Base-by-base conservation (phyloP, 2,888 invertebrate species). In the Drosophila planitibia region DNA sequence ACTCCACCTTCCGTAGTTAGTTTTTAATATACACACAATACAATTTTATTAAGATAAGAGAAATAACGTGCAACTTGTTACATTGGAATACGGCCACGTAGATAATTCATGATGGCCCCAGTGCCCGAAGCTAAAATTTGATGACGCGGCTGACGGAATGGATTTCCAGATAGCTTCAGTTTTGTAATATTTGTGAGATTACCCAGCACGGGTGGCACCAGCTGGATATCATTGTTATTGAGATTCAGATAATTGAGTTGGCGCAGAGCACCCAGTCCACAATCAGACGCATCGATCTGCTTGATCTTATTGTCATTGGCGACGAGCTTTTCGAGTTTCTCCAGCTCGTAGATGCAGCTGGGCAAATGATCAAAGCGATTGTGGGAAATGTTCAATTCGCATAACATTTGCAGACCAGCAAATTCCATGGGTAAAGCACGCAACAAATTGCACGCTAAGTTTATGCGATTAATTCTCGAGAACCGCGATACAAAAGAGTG, bases 141-240 rank as follows among this genome's bases (percentile, higher is more conserved):
- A 93, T 98, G 97, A 2, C 98, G 95, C 12, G 98, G 98, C 91
- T 97, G 97, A 52, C 97, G 95, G 93, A 98, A 98, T 67, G 96
- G 95, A 93, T 98, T 98, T 53, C 98, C 98, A 93, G 95, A 96
- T 65, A 98, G 93, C 88, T 96, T 96, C 82, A 98, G 92, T 19
- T 95, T 95, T 85, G 96, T 95, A 60, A 98, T 93, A 80, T 97
- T 96, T 30, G 94, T 96, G 89, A 97, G 95, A 90, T 96, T 96
- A 39, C 98, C 98, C 54, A 98, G 94, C 85, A 96, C 96, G 0
- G 98, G 97, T 12, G 98, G 98, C 61, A 98, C 96, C 37, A 95
- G 94, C 60, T 93, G 93, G 61, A 98, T 96, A 91, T 95, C 96
- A 92, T 97, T 97, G 91, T 97, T 97, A 37, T 95, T 93, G 32